A percentile compares a stretch with the other conserved stretches of the same genome.
Evolutionary conservation across 2,888 invertebrate genomes (phyloP).

Genomic region (Gryllus longicercus): DNA sequence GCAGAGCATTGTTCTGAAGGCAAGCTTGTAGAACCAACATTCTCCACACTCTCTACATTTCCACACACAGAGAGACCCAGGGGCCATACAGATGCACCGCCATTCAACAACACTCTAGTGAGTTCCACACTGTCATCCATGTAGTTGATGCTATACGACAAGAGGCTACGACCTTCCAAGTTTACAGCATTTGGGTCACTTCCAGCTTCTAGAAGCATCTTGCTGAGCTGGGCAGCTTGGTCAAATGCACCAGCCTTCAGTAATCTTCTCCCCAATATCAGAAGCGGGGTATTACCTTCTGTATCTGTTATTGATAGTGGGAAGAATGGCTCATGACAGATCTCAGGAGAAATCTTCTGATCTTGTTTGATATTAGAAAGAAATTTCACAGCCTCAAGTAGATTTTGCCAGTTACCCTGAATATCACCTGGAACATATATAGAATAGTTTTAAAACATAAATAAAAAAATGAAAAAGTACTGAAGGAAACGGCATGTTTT

Average conservation of each 20-base stretch:
- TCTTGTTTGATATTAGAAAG: constrained; percentile 28
- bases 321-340: constrained; percentile 24
- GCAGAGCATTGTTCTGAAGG: constrained; percentile 35
- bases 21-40: constrained; percentile 18
- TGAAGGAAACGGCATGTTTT: too few relatives aligned
- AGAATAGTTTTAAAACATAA: too few relatives aligned
- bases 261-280: constrained; percentile 38
- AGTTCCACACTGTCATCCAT: constrained; percentile 42
- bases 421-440: constrained; percentile 30
- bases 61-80: background rate
- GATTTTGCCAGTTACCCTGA: constrained; percentile 33
- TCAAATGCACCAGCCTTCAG: constrained; percentile 40
- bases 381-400: constrained; percentile 32
- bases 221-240: constrained; percentile 39
- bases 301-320: constrained; percentile 35
- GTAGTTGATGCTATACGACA: constrained; percentile 42
- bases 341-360: constrained; percentile 12
- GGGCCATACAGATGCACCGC: constrained; percentile 43
- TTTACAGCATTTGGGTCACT: constrained; percentile 41
- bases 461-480: too few relatives aligned
- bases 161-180: constrained; percentile 41
- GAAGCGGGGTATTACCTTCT: constrained; percentile 40
- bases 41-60: constrained; percentile 20
- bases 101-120: constrained; percentile 42
- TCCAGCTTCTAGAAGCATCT: constrained; percentile 40